Evolutionary conservation across 2,888 invertebrate genomes (phyloP).

Genomic region (Erannis defoliaria): DNA sequence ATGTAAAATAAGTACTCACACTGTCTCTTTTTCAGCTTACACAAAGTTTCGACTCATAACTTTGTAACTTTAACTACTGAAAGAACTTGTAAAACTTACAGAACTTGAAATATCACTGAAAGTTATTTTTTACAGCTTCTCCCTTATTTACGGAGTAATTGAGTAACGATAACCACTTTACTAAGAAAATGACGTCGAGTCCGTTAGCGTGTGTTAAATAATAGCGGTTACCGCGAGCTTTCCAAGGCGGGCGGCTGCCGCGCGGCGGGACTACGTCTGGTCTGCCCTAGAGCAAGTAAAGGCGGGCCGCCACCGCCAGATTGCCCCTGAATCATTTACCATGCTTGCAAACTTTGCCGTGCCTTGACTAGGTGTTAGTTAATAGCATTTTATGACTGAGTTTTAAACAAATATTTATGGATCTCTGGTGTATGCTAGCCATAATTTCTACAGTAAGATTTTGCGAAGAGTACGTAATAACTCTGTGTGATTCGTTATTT

Average conservation of each 20-base stretch:
- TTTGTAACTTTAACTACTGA: not conserved
- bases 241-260: constrained; percentile 50
- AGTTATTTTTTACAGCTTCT: not conserved
- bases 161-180: constrained; percentile 5
- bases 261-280: constrained; percentile 49
- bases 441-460: not conserved
- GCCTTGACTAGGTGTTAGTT: constrained; percentile 26
- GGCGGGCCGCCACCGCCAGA: constrained; percentile 41
- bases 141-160: not conserved
- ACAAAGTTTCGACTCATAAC: not conserved
- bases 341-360: constrained; percentile 29
- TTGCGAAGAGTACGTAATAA: not conserved
- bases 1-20: not conserved
- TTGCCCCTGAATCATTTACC: constrained; percentile 40
- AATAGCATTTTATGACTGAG: constrained; percentile 27
- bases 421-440: constrained; percentile 4
- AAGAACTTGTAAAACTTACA: constrained; percentile 1
- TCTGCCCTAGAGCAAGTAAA: constrained; percentile 24
- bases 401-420: constrained; percentile 18
- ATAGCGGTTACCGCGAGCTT: constrained; percentile 22
- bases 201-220: not conserved
- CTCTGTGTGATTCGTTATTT: too few species aligned
- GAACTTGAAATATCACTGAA: not conserved
- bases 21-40: not conserved
- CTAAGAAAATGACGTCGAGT: not conserved